Evolutionary conservation across 2,113 vertebrate genomes (phyloP).

Genomic region (Phalacrocorax carbo): DNA sequence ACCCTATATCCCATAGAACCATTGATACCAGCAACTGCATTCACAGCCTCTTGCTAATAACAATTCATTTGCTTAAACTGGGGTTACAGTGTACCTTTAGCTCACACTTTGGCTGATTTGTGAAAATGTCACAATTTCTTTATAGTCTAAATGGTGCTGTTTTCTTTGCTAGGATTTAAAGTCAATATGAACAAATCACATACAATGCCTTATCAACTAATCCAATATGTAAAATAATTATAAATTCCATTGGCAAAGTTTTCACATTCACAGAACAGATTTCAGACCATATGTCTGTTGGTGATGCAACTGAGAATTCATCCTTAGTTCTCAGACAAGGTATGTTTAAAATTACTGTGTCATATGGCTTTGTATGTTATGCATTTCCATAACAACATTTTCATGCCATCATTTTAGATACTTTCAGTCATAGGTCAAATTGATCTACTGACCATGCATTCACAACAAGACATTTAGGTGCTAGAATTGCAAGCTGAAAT

Average conservation of each 20-base stretch:
- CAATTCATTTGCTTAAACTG: neutral
- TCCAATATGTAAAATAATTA: conserved; percentile 46
- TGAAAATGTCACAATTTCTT: neutral
- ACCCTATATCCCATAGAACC: neutral
- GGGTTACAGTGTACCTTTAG: neutral
- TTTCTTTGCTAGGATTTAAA: conserved; percentile 24
- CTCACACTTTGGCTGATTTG: neutral
- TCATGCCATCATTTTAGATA: neutral
- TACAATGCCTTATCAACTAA: neutral
- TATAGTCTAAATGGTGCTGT: neutral
- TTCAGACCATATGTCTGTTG: conserved; percentile 66
- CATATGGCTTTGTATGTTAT: conserved; percentile 7
- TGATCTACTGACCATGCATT: neutral
- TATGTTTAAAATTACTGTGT: conserved; percentile 33
- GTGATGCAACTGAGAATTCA: conserved; percentile 50
- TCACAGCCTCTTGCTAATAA: neutral
- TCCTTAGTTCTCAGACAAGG: conserved; percentile 27
- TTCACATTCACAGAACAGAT: conserved; percentile 59
- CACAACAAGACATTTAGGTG: neutral
- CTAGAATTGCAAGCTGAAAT: neutral
- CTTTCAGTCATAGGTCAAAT: neutral
- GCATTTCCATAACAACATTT: neutral
- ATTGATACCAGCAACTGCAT: neutral
- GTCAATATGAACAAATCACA: neutral
- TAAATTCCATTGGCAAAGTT: conserved; percentile 40